Base-by-base conservation (phyloP, 2,888 invertebrate genomes). In the Dinocampus coccinellae region DNA sequence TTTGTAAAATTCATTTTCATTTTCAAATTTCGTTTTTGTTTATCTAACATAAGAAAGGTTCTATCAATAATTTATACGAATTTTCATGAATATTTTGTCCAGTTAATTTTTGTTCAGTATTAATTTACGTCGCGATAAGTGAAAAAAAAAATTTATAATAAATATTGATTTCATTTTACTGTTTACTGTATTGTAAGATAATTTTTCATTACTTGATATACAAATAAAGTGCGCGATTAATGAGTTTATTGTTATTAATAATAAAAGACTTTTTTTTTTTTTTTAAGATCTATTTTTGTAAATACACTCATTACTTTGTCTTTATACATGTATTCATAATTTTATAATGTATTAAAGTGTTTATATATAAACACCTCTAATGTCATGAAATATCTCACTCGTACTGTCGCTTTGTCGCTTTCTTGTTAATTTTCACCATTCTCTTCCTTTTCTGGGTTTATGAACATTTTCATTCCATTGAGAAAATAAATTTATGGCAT, bases 331-430 rank as follows among this genome's bases (percentile, higher is more conserved):
- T 66, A 63, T 39, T 33, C 58, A 36, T 42, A 72, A 67, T 72
- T 70, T 70, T 63, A 70, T 63, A 72, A 72, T 72, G 70, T 74
- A 71, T n/a, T n/a, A n/a, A n/a, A n/a, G n/a, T n/a, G n/a, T n/a
- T n/a, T n/a, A n/a, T 76, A 70, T 74, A 78, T 78, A 80, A 82
- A 80, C 79, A 75, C 75, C 16, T 78, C 76, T 83, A 81, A 83
- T 83, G 83, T 83, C 84, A 84, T 84, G 84, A 81, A 84, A 83
- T 80, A 81, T 81, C 79, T 77, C 77, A 70, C 64, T 68, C 70
- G 57, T n/a, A n/a, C n/a, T n/a, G n/a, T n/a, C 69, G 52, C 75
- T 71, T 69, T 42, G 60, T 60, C 70, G 69, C 64, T 57, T 63
- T 62, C 47, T 52, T 63, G 34, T 67, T 61, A 69, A 61, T 36